Base-by-base conservation (phyloP, 2,888 invertebrate species). In the Thymelicus acteon region DNA sequence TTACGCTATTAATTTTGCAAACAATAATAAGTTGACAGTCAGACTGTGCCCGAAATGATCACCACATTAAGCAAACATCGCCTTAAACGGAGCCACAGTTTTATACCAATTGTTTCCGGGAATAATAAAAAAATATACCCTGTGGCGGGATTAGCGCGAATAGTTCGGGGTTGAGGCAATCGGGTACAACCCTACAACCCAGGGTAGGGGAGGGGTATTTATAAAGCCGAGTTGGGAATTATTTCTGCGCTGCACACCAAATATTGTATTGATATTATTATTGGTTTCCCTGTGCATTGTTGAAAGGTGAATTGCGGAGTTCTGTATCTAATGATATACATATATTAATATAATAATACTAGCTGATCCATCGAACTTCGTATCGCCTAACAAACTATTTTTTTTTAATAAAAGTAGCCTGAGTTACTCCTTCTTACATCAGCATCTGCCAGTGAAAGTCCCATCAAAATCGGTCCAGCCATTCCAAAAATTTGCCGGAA, bases 91-190 rank as follows among this genome's bases (percentile, higher is more conserved):
- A 49, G 31, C 49, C 54, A 47, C 65, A 65, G 65, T 71, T 70
- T 65, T 60, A 71, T 61, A 78, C 78, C 78, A 77, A 76, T 82
- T 79, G 77, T 79, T 78, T 81, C 79, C 78, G 73, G 77, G 80
- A 82, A 82, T 85, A 84, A 85, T 86, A 89, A 88, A 87, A 86
- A 86, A 77, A 79, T 87, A 82, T 83, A 83, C 84, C 76, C 82
- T 78, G 78, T 76, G 72, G 78, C 73, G 82, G 91, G 90, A 91
- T 91, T 91, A 92, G 85, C 84, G 82, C 80, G 80, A 82, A 88
- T 91, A 92, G 91, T 91, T 90, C 80, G 74, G 82, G 86, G 81
- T 80, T 79, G 81, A 82, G 83, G 54, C 24, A 19, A n/a, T 15
- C 49, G 49, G 86, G 85, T 87, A 85, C 85, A 82, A 83, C 78